Percentiles rank a stretch among this genome's conserved stretches.
phyloP scores from a whole-genome alignment of 2,797 vertebrate species.

The Parambassis ranga region DNA sequence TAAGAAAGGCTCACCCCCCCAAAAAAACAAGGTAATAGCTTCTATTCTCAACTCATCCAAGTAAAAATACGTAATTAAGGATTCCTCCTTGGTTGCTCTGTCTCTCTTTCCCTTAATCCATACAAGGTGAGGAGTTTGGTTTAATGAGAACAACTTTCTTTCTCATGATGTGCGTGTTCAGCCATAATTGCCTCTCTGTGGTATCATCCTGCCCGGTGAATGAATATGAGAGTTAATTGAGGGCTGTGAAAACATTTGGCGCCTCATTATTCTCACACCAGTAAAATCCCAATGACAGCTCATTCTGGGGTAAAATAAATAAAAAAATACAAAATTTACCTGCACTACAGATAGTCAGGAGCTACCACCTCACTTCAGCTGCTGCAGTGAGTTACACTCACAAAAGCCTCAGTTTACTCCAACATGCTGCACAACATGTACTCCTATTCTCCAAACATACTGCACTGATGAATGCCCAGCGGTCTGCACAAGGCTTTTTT shows the following conservation, averaged over 20 bases:
- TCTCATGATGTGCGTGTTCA: constrained; percentile 42
- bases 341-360: constrained; percentile 2
- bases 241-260: constrained; percentile 46
- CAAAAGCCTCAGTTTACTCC: constrained; percentile 32
- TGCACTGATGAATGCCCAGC: constrained; percentile 42
- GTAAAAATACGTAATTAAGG: constrained; percentile 1
- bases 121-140: constrained; percentile 33
- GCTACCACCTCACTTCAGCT: constrained; percentile 10
- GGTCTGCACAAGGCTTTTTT: constrained; percentile 7
- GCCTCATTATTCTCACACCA: constrained; percentile 40
- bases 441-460: constrained; percentile 32
- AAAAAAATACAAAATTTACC: constrained; percentile 5
- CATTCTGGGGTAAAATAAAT: background rate
- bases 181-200: constrained; percentile 53
- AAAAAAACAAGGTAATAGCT: constrained; percentile 3
- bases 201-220: constrained; percentile 38
- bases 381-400: constrained; percentile 31
- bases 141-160: constrained; percentile 60
- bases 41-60: constrained; percentile 3
- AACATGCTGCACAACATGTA: constrained; percentile 24
- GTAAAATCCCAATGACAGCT: constrained; percentile 36
- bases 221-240: constrained; percentile 52
- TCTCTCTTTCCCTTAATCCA: constrained; percentile 10
- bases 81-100: background rate
- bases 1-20: background rate